A percentile compares a stretch with the other conserved stretches of the same genome.
Evolutionary conservation across 2,113 vertebrate genomes (phyloP).

Genomic region (Progne subis): DNA sequence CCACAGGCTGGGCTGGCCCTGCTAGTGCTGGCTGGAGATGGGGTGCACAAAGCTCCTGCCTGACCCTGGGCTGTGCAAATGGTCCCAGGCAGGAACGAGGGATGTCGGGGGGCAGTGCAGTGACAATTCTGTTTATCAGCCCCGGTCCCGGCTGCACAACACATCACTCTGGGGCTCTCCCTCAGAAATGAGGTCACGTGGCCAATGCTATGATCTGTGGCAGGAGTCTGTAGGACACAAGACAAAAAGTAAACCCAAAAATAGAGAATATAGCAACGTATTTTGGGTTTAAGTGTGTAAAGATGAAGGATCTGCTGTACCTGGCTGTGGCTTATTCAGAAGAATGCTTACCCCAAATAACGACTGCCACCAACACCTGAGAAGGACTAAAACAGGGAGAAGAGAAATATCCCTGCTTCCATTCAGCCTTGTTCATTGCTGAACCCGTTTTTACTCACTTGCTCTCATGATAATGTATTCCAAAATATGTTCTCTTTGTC

Average conservation of each 20-base stretch:
- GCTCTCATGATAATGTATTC: background rate
- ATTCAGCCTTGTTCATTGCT: background rate
- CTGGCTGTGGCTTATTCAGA: background rate
- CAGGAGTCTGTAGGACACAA: background rate
- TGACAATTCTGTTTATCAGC: background rate
- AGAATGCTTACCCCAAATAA: background rate
- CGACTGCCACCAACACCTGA: background rate
- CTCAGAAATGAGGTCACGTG: background rate
- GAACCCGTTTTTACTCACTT: background rate
- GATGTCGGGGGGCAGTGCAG: background rate
- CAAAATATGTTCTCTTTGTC: background rate
- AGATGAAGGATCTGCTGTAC: background rate
- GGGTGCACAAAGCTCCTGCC: background rate
- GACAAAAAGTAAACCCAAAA: background rate
- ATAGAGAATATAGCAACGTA: accelerated
- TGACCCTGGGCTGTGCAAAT: background rate
- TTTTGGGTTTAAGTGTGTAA: background rate
- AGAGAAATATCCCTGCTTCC: background rate
- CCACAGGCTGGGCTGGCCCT: background rate
- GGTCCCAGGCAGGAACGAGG: background rate
- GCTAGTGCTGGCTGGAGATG: background rate
- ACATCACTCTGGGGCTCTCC: background rate
- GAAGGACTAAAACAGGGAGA: background rate
- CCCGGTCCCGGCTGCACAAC: background rate
- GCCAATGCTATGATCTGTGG: background rate